A percentile compares a stretch with the other conserved stretches of the same genome.
Evolutionary conservation across 2,113 vertebrate species (phyloP).

Genomic region (Athene noctua): DNA sequence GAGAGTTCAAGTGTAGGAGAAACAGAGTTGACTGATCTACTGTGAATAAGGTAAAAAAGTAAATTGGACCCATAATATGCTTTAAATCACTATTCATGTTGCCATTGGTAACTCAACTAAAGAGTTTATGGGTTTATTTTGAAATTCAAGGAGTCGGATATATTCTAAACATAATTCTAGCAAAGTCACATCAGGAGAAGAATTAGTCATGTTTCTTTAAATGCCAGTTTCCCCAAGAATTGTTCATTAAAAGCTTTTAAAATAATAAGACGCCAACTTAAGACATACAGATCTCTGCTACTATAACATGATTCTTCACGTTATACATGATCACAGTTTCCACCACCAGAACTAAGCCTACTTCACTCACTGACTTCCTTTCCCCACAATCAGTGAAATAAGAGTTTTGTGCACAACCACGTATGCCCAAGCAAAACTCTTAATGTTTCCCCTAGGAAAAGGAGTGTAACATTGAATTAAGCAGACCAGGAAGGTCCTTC

Average conservation of each 20-base stretch:
- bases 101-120: not conserved
- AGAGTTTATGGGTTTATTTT: not conserved
- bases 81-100: not conserved
- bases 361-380: not conserved
- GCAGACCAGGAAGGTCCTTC: not conserved
- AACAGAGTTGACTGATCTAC: not conserved
- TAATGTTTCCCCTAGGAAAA: not conserved
- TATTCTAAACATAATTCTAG: not conserved
- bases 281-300: not conserved
- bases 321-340: not conserved
- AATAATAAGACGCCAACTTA: not conserved
- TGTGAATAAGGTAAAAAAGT: not conserved
- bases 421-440: not conserved
- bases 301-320: not conserved
- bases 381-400: not conserved
- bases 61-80: not conserved
- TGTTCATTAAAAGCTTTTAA: not conserved
- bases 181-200: not conserved
- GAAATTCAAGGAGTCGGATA: not conserved
- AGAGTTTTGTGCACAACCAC: not conserved
- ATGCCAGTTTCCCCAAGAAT: not conserved
- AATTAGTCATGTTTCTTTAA: not conserved
- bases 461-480: not conserved
- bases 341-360: not conserved
- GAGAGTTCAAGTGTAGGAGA: not conserved